A percentile compares a stretch with the other conserved stretches of the same genome.
These are phyloP conservation scores for Dicrurus megarhynchus DNA, from an alignment of 2,113 vertebrate genomes.

Conservation along the genomic window DNA sequence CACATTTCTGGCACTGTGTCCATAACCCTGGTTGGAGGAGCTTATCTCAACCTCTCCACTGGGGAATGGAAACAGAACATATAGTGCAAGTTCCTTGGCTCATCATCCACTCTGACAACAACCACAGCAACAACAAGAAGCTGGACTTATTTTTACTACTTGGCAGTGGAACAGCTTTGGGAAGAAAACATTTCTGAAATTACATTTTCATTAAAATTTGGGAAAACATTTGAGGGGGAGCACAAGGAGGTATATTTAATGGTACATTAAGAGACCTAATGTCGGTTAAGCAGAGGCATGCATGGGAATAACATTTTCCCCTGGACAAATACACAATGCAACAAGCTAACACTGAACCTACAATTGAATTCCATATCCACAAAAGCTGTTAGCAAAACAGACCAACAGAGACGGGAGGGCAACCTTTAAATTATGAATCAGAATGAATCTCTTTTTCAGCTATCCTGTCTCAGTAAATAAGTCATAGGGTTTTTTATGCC, in stretches of 20 bases:
- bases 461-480: not conserved
- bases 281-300: not conserved
- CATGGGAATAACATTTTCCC: not conserved
- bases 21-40: not conserved
- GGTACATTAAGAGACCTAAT: not conserved
- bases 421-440: not conserved
- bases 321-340: not conserved
- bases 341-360: not conserved
- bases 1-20: slow-evolving; percentile 36
- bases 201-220: slow-evolving; percentile 17
- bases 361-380: not conserved
- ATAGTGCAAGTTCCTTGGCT: slow-evolving; percentile 56
- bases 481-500: not conserved
- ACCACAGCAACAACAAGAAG: slow-evolving; percentile 23
- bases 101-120: not conserved
- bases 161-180: not conserved
- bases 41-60: slow-evolving; percentile 36
- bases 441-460: not conserved
- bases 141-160: slow-evolving; percentile 37
- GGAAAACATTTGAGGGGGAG: not conserved
- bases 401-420: not conserved
- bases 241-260: not conserved
- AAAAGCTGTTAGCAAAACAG: not conserved
- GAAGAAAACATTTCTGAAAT: slow-evolving; percentile 16
- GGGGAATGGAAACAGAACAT: slow-evolving; percentile 52